Percentiles rank a stretch among this genome's conserved stretches.
Evolutionary conservation across 2,888 invertebrate species (phyloP).

Genomic region (Chalcosyrphus nemorum): DNA sequence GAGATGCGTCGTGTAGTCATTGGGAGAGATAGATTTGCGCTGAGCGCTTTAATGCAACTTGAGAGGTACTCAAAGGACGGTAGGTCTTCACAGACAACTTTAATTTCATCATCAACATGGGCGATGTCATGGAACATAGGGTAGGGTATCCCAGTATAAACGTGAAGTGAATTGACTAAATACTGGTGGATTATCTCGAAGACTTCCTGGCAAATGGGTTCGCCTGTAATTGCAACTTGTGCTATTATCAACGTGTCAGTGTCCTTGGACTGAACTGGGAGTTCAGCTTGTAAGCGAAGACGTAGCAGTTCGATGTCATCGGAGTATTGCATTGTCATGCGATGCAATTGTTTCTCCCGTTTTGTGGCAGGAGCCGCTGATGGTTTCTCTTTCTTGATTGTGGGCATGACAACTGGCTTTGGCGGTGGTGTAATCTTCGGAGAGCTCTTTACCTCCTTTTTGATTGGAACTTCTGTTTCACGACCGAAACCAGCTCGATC

Average conservation of each 20-base stretch:
- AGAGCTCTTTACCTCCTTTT: background rate
- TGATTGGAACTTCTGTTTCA: background rate
- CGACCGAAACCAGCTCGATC: conserved; percentile 63
- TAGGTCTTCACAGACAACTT: conserved; percentile 27
- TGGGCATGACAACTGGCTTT: background rate
- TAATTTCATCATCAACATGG: conserved; percentile 14
- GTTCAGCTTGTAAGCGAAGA: conserved; percentile 36
- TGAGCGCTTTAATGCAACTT: conserved; percentile 4
- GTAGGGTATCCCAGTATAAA: conserved; percentile 5
- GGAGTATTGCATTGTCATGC: background rate
- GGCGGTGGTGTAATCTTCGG: background rate
- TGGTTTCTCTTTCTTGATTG: background rate
- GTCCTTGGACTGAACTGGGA: background rate
- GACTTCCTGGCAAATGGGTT: conserved; percentile 14
- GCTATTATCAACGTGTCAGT: conserved; percentile 56
- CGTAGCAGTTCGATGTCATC: conserved; percentile 67
- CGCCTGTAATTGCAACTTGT: conserved; percentile 46
- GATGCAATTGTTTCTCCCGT: conserved; percentile 1
- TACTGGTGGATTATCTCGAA: conserved; percentile 47
- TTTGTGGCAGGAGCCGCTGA: background rate
- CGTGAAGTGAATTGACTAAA: conserved; percentile 21
- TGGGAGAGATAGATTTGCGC: background rate
- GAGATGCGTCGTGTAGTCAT: conserved; percentile 10
- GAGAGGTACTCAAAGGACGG: conserved; percentile 25
- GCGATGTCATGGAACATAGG: conserved; percentile 44